Percentiles rank a stretch among this genome's conserved stretches.
These are phyloP conservation scores for Papilio elwesi DNA, from an alignment of 2,888 invertebrate genomes.

Conservation along the genomic window DNA sequence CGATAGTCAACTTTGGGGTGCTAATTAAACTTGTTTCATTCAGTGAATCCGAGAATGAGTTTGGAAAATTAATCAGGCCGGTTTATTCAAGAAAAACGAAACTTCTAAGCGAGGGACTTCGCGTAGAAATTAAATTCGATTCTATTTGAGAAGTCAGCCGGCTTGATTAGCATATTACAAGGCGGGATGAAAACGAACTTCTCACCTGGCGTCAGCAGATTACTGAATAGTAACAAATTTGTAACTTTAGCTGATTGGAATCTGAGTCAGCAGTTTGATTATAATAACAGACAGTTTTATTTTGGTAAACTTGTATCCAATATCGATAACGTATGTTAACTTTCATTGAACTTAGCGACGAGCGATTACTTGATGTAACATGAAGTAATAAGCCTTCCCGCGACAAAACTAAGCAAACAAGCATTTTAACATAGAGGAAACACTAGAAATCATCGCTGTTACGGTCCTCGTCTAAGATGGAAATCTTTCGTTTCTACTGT, in stretches of 20 bases:
- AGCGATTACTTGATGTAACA: not conserved
- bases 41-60: constrained; percentile 74
- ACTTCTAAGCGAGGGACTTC: constrained; percentile 66
- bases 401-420: too few species aligned
- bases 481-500: too few species aligned
- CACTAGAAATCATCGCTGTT: too few species aligned
- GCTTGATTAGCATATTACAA: constrained; percentile 76
- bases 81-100: constrained; percentile 65
- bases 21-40: constrained; percentile 80
- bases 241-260: constrained; percentile 35
- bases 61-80: constrained; percentile 75
- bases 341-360: not conserved
- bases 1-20: constrained; percentile 63
- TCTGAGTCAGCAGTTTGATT: constrained; percentile 32
- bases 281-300: constrained; percentile 10
- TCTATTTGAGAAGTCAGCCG: constrained; percentile 66
- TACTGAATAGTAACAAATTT: constrained; percentile 38
- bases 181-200: constrained; percentile 66
- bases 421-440: too few species aligned
- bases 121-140: constrained; percentile 75
- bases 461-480: too few species aligned
- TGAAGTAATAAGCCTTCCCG: too few species aligned
- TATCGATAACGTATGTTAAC: not conserved
- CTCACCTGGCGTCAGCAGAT: constrained; percentile 55
- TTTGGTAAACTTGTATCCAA: not conserved